These are phyloP conservation scores for Redunca redunca DNA, from an alignment of 2,113 vertebrate genomes.

Conservation along the genomic window DNA sequence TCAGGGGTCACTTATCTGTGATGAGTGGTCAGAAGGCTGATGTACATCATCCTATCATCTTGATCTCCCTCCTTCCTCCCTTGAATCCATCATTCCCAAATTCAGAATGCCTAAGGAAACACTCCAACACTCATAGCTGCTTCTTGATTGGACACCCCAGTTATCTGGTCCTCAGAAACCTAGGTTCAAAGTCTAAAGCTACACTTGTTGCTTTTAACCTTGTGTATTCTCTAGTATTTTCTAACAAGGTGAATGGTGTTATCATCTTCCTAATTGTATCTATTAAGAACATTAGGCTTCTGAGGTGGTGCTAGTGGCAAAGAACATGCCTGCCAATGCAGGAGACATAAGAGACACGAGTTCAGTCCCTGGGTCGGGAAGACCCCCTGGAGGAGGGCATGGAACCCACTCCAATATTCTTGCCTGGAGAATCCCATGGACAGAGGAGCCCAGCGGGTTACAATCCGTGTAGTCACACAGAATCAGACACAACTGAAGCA, in stretches of 20 bases:
- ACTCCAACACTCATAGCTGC: neutral
- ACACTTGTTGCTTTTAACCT: neutral
- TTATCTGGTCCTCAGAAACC: neutral
- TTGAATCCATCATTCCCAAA: neutral
- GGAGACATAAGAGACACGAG: neutral
- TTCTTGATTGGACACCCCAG: neutral
- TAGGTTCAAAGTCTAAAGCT: neutral
- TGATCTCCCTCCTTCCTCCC: neutral
- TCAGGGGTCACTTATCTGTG: neutral
- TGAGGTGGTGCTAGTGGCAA: accelerated
- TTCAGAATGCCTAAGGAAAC: neutral
- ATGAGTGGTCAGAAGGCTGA: neutral
- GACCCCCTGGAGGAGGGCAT: neutral
- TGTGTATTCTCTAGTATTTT: neutral
- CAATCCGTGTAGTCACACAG: neutral
- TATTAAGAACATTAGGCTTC: neutral
- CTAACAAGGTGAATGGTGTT: neutral
- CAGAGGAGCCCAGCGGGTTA: accelerated
- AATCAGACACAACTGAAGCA: neutral
- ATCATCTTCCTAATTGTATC: neutral
- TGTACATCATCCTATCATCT: neutral
- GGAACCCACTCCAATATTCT: neutral
- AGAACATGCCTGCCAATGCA: neutral
- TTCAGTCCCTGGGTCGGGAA: neutral
- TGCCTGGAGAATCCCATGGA: neutral